A percentile compares a stretch with the other conserved stretches of the same genome.
These are phyloP conservation scores for Pachyramphus minor DNA, from an alignment of 2,113 vertebrate genomes.

Conservation along the genomic window DNA sequence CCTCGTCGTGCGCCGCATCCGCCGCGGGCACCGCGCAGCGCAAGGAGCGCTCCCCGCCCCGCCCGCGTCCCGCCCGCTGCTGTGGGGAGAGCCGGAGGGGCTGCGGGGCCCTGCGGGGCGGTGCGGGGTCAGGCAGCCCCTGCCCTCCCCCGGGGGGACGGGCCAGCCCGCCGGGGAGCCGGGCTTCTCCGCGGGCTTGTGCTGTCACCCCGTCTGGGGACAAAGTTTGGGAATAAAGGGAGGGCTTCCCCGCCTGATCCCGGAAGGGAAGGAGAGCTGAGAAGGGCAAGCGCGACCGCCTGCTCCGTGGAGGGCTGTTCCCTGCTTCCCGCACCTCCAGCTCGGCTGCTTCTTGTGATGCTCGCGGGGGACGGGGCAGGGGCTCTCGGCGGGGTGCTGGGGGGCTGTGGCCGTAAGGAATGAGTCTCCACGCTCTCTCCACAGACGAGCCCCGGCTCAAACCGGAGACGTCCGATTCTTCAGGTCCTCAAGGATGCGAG, in stretches of 20 bases:
- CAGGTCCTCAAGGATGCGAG: not conserved
- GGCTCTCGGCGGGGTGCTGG: not conserved
- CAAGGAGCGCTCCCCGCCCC: not conserved
- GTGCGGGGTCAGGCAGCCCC: not conserved
- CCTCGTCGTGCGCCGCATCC: fast-evolving
- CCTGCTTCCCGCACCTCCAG: not conserved
- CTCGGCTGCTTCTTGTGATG: not conserved
- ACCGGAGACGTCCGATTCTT: not conserved
- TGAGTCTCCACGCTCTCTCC: not conserved
- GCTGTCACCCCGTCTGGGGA: not conserved
- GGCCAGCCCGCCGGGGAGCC: not conserved
- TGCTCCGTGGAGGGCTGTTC: not conserved
- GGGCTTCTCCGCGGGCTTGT: not conserved
- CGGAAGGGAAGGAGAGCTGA: not conserved
- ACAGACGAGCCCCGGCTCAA: not conserved
- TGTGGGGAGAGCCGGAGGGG: not conserved
- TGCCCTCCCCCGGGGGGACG: not conserved
- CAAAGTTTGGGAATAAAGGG: slow-evolving; percentile 36
- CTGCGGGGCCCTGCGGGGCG: not conserved
- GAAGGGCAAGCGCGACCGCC: not conserved
- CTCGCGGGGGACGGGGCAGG: not conserved
- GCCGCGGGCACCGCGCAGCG: not conserved
- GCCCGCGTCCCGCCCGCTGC: not conserved
- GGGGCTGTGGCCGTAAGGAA: not conserved
- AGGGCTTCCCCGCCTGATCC: not conserved